A percentile compares a stretch with the other conserved stretches of the same genome.
Conservation (phyloP, 1,140 invertebrate genomes). For the Maconellicoccus hirsutus region DNA sequence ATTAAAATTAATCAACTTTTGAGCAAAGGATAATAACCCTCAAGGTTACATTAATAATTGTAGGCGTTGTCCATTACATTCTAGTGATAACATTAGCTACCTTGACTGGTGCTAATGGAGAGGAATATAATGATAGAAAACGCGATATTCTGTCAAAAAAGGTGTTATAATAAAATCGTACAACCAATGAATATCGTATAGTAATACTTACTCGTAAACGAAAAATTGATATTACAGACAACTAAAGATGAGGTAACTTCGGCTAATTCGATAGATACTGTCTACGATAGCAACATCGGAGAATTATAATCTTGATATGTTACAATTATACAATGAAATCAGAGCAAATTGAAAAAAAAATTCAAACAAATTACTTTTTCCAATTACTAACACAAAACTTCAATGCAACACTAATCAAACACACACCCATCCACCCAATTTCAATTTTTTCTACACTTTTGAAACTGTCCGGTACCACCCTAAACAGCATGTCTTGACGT, state of each 20-base stretch:
- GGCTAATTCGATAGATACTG: not conserved
- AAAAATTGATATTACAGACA: not conserved
- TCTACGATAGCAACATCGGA: not conserved
- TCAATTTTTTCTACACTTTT: not conserved
- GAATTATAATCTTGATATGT: too few relatives aligned
- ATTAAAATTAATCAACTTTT: too few relatives aligned
- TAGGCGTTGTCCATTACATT: not conserved
- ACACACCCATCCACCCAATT: slow-evolving; percentile 7
- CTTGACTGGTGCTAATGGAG: too few relatives aligned
- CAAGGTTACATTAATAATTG: slow-evolving; percentile 9
- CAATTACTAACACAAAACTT: not conserved
- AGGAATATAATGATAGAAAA: too few relatives aligned
- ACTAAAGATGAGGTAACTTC: too few relatives aligned
- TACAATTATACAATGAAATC: too few relatives aligned
- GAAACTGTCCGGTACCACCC: not conserved
- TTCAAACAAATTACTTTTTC: not conserved
- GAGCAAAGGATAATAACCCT: not conserved
- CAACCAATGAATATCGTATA: too few relatives aligned
- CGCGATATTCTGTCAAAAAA: too few relatives aligned
- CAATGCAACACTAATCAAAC: not conserved
- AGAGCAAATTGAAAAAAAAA: too few relatives aligned
- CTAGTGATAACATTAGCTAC: not conserved
- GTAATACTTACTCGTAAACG: not conserved
- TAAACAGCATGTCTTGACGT: too few relatives aligned
- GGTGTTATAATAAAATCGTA: too few relatives aligned